These are phyloP conservation scores for Melangyna quadrimaculata DNA, from an alignment of 2,888 invertebrate genomes.

Conservation along the genomic window DNA sequence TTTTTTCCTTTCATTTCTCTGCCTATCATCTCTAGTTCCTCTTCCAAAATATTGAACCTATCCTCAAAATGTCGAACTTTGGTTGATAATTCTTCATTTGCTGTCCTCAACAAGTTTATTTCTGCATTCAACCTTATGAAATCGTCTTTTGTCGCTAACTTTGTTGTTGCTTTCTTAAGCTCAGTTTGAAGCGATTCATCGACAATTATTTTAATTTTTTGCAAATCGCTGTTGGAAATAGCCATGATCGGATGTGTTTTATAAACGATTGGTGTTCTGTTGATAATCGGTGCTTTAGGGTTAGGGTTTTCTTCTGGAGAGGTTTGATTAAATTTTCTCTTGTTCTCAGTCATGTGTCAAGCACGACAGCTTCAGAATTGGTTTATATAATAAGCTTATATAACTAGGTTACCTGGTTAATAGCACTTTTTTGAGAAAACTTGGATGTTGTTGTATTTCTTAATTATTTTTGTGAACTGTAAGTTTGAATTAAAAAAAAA, in stretches of 20 bases:
- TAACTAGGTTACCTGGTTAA: too few relatives aligned
- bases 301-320: background rate
- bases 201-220: too few relatives aligned
- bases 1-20: background rate
- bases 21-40: background rate
- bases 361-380: background rate
- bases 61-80: background rate
- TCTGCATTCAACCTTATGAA: too few relatives aligned
- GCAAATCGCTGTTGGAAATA: background rate
- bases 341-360: background rate
- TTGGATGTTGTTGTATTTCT: too few relatives aligned
- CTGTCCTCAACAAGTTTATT: too few relatives aligned
- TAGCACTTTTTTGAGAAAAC: too few relatives aligned
- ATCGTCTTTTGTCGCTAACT: too few relatives aligned
- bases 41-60: background rate
- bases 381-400: background rate
- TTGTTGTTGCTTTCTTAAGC: too few relatives aligned
- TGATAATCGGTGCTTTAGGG: background rate
- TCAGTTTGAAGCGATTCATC: too few relatives aligned
- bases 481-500: too few relatives aligned
- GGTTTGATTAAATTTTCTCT: background rate
- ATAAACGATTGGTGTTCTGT: background rate
- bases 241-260: background rate
- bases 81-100: background rate
- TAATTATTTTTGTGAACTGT: too few relatives aligned